Conservation (phyloP, 2,888 invertebrate genomes). For the Ennomos erosarius region DNA sequence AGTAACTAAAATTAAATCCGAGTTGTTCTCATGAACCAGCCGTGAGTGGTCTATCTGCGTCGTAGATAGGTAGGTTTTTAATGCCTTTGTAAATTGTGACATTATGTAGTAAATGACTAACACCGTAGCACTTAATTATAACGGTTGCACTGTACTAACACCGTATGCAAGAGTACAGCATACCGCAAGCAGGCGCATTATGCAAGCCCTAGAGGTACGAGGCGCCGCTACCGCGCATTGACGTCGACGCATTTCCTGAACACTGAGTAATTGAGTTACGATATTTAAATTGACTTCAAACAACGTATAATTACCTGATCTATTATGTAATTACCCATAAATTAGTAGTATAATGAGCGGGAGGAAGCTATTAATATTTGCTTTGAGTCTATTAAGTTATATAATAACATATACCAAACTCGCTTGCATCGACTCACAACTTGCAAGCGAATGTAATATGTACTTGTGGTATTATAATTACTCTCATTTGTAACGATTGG, state of each 20-base stretch:
- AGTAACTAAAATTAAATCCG: too few relatives aligned
- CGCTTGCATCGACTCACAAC: constrained; percentile 1
- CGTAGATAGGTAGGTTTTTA: background rate
- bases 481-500: background rate
- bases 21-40: too few relatives aligned
- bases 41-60: too few relatives aligned
- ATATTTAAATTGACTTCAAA: constrained; percentile 60
- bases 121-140: background rate
- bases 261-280: constrained; percentile 65
- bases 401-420: constrained; percentile 16
- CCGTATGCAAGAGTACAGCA: background rate
- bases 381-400: constrained; percentile 33
- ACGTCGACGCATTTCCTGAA: constrained; percentile 66
- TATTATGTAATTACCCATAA: constrained; percentile 53
- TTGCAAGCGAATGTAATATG: too few relatives aligned
- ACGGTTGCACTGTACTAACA: constrained; percentile 2
- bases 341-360: constrained; percentile 48
- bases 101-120: background rate
- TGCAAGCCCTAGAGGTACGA: constrained; percentile 58
- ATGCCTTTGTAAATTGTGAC: background rate
- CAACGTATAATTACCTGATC: constrained; percentile 55
- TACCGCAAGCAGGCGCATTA: constrained; percentile 54
- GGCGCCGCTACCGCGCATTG: constrained; percentile 52
- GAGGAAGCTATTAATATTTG: constrained; percentile 52
- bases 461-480: too few relatives aligned